phyloP scores from a whole-genome alignment of 2,797 vertebrate species.

The Loriculus beryllinus region DNA sequence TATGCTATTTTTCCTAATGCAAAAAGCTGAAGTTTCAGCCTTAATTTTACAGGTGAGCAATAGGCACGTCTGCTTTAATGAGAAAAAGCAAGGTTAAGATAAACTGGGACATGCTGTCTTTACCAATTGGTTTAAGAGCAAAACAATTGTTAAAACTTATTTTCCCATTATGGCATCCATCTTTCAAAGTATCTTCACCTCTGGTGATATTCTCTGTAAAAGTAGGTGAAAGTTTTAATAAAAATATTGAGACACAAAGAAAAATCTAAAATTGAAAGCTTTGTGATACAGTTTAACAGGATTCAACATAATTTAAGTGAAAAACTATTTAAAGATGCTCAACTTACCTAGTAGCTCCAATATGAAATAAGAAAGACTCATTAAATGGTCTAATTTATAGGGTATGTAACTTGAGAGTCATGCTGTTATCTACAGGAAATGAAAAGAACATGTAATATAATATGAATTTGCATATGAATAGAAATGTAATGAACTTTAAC shows the following conservation, averaged over 20 bases:
- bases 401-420: background rate
- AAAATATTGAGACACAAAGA: background rate
- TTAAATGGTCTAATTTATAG: conserved; percentile 41
- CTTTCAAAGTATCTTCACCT: background rate
- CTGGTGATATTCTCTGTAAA: background rate
- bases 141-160: background rate
- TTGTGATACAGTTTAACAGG: background rate
- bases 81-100: background rate
- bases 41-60: background rate
- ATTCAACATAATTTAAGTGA: background rate
- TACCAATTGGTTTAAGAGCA: background rate
- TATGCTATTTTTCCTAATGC: background rate
- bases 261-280: background rate
- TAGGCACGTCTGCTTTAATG: background rate
- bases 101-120: background rate
- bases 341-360: conserved; percentile 35
- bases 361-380: background rate
- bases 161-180: background rate
- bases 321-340: background rate
- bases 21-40: background rate
- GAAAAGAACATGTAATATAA: background rate
- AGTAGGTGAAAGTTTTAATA: background rate
- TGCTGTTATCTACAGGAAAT: background rate
- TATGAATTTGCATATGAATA: background rate
- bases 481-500: background rate